Conservation (phyloP, 2,888 invertebrate genomes). For the Molorchus minor region DNA sequence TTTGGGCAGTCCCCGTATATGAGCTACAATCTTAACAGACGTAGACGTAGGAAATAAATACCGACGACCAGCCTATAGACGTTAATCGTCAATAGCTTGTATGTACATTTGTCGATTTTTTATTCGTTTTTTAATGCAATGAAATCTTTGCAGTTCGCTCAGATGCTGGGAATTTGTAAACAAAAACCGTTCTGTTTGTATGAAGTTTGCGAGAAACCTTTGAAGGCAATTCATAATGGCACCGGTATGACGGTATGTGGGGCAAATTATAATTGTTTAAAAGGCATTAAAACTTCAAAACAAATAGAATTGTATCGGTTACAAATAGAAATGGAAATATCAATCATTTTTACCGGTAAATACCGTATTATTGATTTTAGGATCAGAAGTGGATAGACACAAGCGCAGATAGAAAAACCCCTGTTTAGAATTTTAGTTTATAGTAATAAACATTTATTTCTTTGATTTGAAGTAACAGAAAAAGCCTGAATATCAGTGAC, state of each 20-base stretch:
- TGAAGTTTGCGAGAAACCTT: constrained; percentile 5
- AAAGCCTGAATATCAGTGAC: too few relatives aligned
- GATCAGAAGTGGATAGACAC: too few relatives aligned
- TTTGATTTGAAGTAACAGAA: not conserved
- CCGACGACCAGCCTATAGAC: constrained; percentile 33
- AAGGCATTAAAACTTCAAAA: not conserved
- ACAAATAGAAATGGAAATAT: too few relatives aligned
- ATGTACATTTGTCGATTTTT: constrained; percentile 36
- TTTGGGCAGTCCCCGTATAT: constrained; percentile 6
- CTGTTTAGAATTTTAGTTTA: not conserved
- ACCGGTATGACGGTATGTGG: too few relatives aligned
- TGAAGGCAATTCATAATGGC: constrained; percentile 13
- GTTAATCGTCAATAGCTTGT: constrained; percentile 42
- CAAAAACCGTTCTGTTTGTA: constrained; percentile 21
- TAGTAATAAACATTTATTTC: not conserved
- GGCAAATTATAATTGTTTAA: too few relatives aligned
- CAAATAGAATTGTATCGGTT: too few relatives aligned
- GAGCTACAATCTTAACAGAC: not conserved
- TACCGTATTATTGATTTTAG: too few relatives aligned
- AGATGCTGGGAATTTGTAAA: constrained; percentile 37
- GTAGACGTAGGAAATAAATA: constrained; percentile 20
- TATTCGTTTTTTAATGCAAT: constrained; percentile 35
- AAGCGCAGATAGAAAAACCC: too few relatives aligned
- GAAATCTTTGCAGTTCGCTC: constrained; percentile 37
- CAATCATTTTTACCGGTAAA: too few relatives aligned